Evolutionary conservation across 2,888 invertebrate species (phyloP), one percentile per base, ranked within the genome.

Genomic region (Choristoneura rosaceana): DNA sequence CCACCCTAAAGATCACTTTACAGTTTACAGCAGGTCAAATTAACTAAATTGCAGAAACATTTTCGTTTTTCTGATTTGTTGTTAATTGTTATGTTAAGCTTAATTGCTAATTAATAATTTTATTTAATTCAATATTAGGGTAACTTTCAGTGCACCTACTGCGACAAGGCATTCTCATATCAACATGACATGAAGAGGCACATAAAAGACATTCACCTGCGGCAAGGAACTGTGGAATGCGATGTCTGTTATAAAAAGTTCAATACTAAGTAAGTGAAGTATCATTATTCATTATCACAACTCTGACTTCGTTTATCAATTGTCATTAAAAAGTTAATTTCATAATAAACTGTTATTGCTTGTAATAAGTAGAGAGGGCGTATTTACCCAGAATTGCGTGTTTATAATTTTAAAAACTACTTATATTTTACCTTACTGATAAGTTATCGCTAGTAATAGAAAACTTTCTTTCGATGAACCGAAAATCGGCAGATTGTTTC

Each of bases 81-180:
- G 25, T 45, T 12, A 43, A 12, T 41, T 33, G 25, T 45, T 12
- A 43, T 58, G 9, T 55, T 17, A 41, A 41, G 25, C 3, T 43
- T 58, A 34, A 45, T 43, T 43, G 15, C 12, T 59, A 47, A 61
- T 52, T 52, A 52, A 52, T 17, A 52, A 52, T 17, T 52, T 52
- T 17, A 52, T 52, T 52, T 52, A 52, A 52, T 52, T 52, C 14
- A 52, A 52, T 15, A 17, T 52, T 52, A 52, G 52, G 58, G 67
- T 71, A 34, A 67, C 70, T 89, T 89, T 69, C 85, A 93, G 93
- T 94, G 93, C 79, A 84, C 82, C 45, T 93, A 91, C 77, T 93
- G 93, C 73, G 92, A 93, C n/a, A 93, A 90, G 75, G 90, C 87
- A 3, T 94, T 94, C 78, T 88, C 90, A n/a, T 93, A 88, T 75